These are phyloP conservation scores for Pandemis corylana DNA, from an alignment of 2,888 invertebrate species.

Conservation along the genomic window DNA sequence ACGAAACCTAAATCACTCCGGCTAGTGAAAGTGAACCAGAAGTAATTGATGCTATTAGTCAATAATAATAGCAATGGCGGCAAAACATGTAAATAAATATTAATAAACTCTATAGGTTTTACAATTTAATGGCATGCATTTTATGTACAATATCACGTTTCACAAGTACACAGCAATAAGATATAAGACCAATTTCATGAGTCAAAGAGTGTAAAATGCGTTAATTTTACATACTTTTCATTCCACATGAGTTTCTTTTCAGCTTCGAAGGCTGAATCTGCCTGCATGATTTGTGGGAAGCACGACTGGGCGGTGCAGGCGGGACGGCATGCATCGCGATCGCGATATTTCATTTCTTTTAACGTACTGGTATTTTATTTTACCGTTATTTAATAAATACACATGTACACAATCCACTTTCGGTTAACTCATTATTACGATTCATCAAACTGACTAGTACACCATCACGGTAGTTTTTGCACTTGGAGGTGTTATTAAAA, in stretches of 20 bases:
- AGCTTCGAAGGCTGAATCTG: slow-evolving; percentile 65
- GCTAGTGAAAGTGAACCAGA: slow-evolving; percentile 76
- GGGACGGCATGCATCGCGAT: slow-evolving; percentile 65
- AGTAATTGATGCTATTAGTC: slow-evolving; percentile 67
- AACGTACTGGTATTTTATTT: slow-evolving; percentile 24
- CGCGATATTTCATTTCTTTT: slow-evolving; percentile 57
- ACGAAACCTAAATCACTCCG: slow-evolving; percentile 70
- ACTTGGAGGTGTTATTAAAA: slow-evolving; percentile 12
- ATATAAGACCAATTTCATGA: slow-evolving; percentile 17
- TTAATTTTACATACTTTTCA: slow-evolving; percentile 59
- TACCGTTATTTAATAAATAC: slow-evolving; percentile 25
- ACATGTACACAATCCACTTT: slow-evolving; percentile 19
- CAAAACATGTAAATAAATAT: neutral
- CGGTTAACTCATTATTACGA: slow-evolving; percentile 9
- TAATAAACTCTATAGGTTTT: neutral
- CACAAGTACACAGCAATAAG: slow-evolving; percentile 4
- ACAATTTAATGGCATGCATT: neutral
- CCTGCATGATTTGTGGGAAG: slow-evolving; percentile 68
- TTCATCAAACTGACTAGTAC: neutral
- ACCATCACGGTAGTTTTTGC: slow-evolving; percentile 6
- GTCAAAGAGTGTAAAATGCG: neutral
- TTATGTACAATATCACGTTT: slow-evolving; percentile 1
- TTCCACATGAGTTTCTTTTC: slow-evolving; percentile 67
- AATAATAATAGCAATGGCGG: slow-evolving; percentile 47
- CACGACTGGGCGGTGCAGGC: slow-evolving; percentile 50